Percentiles rank a stretch among this genome's conserved stretches.
Evolutionary conservation across 2,113 vertebrate species (phyloP).

Genomic region (Lontra canadensis): DNA sequence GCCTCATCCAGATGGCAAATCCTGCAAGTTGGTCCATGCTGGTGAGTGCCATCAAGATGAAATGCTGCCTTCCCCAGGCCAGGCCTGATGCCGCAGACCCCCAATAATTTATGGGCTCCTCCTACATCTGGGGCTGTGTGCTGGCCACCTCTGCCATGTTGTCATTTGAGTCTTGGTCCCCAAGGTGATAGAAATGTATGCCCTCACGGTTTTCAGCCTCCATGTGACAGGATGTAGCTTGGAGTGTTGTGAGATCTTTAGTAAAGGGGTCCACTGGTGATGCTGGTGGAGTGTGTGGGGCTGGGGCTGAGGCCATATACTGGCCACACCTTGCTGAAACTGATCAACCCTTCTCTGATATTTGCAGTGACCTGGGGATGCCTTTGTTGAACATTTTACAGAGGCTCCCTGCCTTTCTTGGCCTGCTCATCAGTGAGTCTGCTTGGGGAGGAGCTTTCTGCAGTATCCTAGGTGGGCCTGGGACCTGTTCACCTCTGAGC

Average conservation of each 20-base stretch:
- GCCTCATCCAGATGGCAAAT: slow-evolving; percentile 50
- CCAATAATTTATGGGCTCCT: slow-evolving; percentile 81
- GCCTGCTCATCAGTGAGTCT: neutral
- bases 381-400: neutral
- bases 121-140: neutral
- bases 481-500: neutral
- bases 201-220: neutral
- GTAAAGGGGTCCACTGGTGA: neutral
- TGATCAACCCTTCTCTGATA: neutral
- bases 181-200: neutral
- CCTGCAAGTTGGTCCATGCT: slow-evolving; percentile 74
- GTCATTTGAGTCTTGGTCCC: slow-evolving; percentile 78
- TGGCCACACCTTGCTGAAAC: too few species aligned
- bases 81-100: slow-evolving; percentile 71
- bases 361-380: neutral
- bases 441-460: slow-evolving; percentile 60
- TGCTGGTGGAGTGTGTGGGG: neutral
- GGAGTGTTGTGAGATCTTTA: neutral
- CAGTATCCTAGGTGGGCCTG: neutral
- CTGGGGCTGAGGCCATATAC: neutral
- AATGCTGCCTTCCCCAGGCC: slow-evolving; percentile 46
- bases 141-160: slow-evolving; percentile 59
- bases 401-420: neutral
- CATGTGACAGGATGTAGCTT: neutral
- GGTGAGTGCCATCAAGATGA: slow-evolving; percentile 80